Evolutionary conservation across 2,797 vertebrate genomes (phyloP).

Genomic region (Gephyroberyx darwinii): DNA sequence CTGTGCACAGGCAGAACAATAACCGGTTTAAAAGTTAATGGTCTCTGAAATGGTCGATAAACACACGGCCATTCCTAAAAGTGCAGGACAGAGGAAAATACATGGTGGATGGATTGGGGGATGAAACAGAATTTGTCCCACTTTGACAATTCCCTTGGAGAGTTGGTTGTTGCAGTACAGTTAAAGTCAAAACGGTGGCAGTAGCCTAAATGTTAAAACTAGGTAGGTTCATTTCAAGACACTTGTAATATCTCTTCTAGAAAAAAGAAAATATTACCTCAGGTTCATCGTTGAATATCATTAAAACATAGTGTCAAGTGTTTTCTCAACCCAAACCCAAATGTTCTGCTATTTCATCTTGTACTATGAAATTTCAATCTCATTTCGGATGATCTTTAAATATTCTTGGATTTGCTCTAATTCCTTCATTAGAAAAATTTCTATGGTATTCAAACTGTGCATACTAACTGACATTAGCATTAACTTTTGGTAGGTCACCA

Average conservation of each 20-base stretch:
- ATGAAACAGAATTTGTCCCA: slow-evolving; percentile 28
- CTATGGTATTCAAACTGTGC: background rate
- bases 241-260: too few relatives aligned
- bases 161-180: background rate
- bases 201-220: too few relatives aligned
- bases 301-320: too few relatives aligned
- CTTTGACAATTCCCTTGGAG: slow-evolving; percentile 20
- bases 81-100: slow-evolving; percentile 17
- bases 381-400: background rate
- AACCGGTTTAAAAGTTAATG: slow-evolving; percentile 54
- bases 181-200: background rate
- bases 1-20: slow-evolving; percentile 31
- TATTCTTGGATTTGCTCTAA: background rate
- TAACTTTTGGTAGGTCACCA: too few relatives aligned
- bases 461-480: too few relatives aligned
- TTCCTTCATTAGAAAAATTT: background rate
- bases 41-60: slow-evolving; percentile 51
- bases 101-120: slow-evolving; percentile 13
- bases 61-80: slow-evolving; percentile 32
- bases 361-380: background rate
- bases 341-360: background rate
- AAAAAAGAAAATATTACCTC: too few relatives aligned
- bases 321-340: too few relatives aligned
- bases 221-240: too few relatives aligned
- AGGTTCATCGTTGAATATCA: too few relatives aligned